Base-by-base conservation (phyloP, 2,797 vertebrate genomes). In the Parotocinclus haroldoi region DNA sequence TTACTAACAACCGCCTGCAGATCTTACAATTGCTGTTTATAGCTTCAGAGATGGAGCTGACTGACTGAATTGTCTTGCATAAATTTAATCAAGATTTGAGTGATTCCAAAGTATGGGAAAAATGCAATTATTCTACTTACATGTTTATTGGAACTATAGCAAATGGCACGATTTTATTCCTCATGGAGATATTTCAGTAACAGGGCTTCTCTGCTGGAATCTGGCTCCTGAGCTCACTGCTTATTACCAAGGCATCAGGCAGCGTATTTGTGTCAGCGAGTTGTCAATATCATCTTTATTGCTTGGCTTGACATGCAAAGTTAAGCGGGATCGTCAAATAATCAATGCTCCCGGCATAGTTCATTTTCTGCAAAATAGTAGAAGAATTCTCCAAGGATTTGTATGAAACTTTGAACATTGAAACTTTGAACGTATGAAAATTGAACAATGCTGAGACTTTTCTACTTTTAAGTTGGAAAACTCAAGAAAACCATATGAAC, bases 311-410 rank as follows among this genome's bases (percentile, higher is more conserved):
- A 81, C 17, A 0, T 68, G 66, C 64, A 50, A 75, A 56, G 76
- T 84, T 85, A 85, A 84, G 69, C 75, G 80, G 76, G 66, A 77
- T 68, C 79, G 81, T 83, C 82, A 88, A 84, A 83, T 84, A 85
- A 87, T 87, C 84, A 75, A 87, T 87, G 77, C 69, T 16, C 17
- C 49, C 46, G 8, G 49, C 69, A 74, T 77, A 79, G 73, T 74
- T 84, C 63, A 72, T 69, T 85, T 84, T 84, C 78, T 78, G 58
- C 69, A 49, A 72, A 79, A 67, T 53, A 68, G 55, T 46, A 37
- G 64, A 2, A 69, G 37, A 19, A 60, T 80, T 78, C 74, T 68
- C 42, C 49, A 71, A 75, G 69, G 80, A 84, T 82, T 82, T 81
- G 79, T 75, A 50, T 49, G 10, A 57, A 60, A 58, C 77, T 79